A percentile compares a stretch with the other conserved stretches of the same genome.
phyloP scores from a whole-genome alignment of 2,888 invertebrate species.

The Callyntrura sp. region DNA sequence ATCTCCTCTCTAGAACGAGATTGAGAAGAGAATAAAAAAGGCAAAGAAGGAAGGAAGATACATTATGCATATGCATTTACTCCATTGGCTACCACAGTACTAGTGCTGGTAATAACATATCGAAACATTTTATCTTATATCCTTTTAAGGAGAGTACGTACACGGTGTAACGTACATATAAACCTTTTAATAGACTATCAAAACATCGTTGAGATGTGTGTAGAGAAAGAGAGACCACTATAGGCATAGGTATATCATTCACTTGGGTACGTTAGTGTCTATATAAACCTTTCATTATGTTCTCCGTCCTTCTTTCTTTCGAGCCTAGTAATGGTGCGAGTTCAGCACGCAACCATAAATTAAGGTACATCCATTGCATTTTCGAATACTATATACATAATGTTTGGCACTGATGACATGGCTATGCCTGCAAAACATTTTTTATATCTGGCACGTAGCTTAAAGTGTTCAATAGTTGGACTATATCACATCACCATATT shows the following conservation, averaged over 20 bases:
- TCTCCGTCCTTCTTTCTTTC: constrained; percentile 37
- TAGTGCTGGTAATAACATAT: neutral
- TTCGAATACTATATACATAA: neutral
- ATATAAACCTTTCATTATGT: constrained; percentile 49
- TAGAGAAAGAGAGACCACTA: neutral
- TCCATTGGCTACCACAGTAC: neutral
- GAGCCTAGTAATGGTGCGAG: constrained; percentile 44
- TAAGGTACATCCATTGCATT: constrained; percentile 34
- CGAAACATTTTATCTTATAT: neutral
- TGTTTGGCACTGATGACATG: neutral
- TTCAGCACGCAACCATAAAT: constrained; percentile 76
- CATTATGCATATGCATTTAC: neutral
- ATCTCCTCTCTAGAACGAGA: constrained; percentile 5
- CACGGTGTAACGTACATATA: neutral
- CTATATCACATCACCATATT: constrained; percentile 57
- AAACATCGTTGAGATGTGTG: neutral
- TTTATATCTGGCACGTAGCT: neutral
- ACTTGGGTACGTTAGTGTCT: neutral
- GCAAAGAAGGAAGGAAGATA: constrained; percentile 57
- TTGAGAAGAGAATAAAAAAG: neutral
- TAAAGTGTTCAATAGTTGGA: constrained; percentile 30
- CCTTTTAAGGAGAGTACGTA: neutral
- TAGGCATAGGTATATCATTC: neutral
- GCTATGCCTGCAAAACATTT: neutral
- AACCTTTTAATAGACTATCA: constrained; percentile 5